A percentile compares a stretch with the other conserved stretches of the same genome.
phyloP scores from a whole-genome alignment of 2,797 vertebrate species.

The Rhadinocentrus ornatus region DNA sequence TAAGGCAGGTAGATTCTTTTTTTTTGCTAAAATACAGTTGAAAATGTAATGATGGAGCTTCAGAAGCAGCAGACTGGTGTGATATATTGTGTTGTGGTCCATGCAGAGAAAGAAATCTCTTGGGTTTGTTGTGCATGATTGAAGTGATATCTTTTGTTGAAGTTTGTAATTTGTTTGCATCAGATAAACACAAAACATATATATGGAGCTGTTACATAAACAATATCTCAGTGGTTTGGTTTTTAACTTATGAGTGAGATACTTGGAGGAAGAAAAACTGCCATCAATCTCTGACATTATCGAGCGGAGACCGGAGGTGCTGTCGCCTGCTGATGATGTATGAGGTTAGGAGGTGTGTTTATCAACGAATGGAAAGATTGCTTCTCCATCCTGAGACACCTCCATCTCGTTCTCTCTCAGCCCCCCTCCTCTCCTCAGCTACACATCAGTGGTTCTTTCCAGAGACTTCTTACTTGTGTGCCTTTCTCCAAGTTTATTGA shows the following conservation, averaged over 20 bases:
- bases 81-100: background rate
- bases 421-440: slow-evolving; percentile 14
- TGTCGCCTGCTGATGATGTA: slow-evolving; percentile 66
- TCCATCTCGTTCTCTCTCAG: slow-evolving; percentile 28
- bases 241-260: slow-evolving; percentile 21
- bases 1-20: background rate
- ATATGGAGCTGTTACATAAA: background rate
- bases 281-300: slow-evolving; percentile 34
- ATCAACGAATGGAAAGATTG: slow-evolving; percentile 64
- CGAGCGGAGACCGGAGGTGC: slow-evolving; percentile 45
- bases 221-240: background rate
- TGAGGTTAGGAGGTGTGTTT: slow-evolving; percentile 48
- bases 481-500: slow-evolving; percentile 38
- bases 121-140: too few species aligned
- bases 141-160: background rate
- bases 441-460: slow-evolving; percentile 13
- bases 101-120: background rate
- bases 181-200: background rate
- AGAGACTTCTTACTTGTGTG: slow-evolving; percentile 7
- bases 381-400: slow-evolving; percentile 54
- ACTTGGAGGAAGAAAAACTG: slow-evolving; percentile 33
- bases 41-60: too few species aligned
- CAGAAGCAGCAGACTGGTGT: background rate
- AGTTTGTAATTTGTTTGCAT: background rate
- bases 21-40: background rate